Conservation (phyloP, 2,113 vertebrate genomes). For the Odocoileus hemionus region DNA sequence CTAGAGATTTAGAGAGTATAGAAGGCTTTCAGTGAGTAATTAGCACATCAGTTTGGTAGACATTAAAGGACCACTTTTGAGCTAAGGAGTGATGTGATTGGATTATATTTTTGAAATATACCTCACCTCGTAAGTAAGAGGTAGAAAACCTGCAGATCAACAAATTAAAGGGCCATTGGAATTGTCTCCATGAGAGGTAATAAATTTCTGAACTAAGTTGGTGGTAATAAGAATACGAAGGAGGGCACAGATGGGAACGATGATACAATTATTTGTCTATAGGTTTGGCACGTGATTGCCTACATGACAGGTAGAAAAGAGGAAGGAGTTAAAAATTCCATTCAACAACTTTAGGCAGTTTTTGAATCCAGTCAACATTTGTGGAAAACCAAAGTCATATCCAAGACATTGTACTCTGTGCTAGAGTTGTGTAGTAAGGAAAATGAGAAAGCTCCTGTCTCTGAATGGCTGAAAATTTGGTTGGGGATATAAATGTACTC, state of each 20-base stretch:
- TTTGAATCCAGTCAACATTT: not conserved
- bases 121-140: not conserved
- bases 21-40: not conserved
- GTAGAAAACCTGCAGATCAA: not conserved
- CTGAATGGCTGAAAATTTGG: not conserved
- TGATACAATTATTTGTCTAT: not conserved
- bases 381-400: not conserved
- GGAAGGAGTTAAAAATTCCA: not conserved
- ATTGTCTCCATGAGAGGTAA: not conserved
- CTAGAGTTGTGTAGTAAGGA: not conserved
- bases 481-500: not conserved
- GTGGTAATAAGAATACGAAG: not conserved
- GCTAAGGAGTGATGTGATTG: not conserved
- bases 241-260: not conserved
- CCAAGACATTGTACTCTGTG: not conserved
- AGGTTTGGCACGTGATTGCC: not conserved
- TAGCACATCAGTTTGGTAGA: not conserved
- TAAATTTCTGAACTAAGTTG: not conserved
- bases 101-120: not conserved
- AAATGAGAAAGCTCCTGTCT: not conserved
- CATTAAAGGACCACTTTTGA: not conserved
- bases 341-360: not conserved
- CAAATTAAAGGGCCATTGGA: not conserved
- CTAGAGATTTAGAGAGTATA: not conserved
- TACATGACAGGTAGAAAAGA: not conserved